Conservation (phyloP, 2,113 vertebrate genomes). For the Hymenochirus boettgeri region DNA sequence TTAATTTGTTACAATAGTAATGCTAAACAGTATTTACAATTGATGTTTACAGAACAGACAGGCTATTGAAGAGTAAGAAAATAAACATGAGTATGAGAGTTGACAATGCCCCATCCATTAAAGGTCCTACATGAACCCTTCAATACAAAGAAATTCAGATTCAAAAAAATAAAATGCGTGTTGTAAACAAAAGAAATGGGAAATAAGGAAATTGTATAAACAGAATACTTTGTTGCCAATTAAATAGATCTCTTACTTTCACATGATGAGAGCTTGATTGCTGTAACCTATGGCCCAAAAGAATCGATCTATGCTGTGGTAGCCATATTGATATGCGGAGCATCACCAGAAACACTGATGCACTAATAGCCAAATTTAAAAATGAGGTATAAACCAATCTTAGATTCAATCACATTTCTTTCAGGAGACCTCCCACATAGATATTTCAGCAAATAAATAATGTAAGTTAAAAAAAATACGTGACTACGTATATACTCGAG, state of each 20-base stretch:
- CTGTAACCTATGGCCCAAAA: neutral
- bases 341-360: conserved; percentile 31
- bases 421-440: too few species aligned
- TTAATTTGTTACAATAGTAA: conserved; percentile 99
- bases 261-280: neutral
- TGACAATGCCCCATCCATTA: neutral
- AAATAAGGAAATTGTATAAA: neutral
- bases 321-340: conserved; percentile 1
- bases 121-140: conserved; percentile 30
- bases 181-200: neutral
- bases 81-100: neutral
- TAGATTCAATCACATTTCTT: too few species aligned
- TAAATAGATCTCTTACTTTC: neutral
- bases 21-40: conserved; percentile 94
- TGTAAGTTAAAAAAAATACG: too few species aligned
- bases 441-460: too few species aligned
- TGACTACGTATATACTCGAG: too few species aligned
- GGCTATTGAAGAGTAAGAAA: neutral
- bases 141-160: neutral
- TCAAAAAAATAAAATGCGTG: too few species aligned
- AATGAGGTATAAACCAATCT: too few species aligned
- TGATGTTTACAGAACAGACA: conserved; percentile 87
- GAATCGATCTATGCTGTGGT: neutral
- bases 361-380: too few species aligned
- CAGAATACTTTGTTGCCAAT: conserved; percentile 7